A percentile compares a stretch with the other conserved stretches of the same genome.
Conservation (phyloP, 2,888 invertebrate genomes). For the Catocala fraxini region DNA sequence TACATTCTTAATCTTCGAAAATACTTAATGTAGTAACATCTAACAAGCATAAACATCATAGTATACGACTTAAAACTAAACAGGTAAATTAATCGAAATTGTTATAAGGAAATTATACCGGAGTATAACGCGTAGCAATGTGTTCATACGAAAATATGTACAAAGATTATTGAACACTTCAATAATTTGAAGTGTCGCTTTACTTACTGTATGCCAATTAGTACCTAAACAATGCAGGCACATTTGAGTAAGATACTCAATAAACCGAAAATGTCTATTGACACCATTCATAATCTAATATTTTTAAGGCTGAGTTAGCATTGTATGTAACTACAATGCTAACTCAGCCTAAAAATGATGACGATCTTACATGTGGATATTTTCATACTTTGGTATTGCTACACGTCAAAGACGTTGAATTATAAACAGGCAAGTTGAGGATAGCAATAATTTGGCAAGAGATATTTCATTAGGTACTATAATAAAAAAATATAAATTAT, state of each 20-base stretch:
- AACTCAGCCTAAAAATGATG: too few relatives aligned
- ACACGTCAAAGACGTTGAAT: background rate
- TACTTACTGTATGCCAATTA: too few relatives aligned
- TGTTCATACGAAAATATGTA: background rate
- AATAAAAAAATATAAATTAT: slow-evolving; percentile 30
- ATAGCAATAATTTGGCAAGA: slow-evolving; percentile 49
- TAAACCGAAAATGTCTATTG: too few relatives aligned
- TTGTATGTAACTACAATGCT: too few relatives aligned
- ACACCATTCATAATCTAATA: too few relatives aligned
- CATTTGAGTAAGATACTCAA: too few relatives aligned
- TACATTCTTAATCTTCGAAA: slow-evolving; percentile 22
- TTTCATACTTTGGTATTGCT: background rate
- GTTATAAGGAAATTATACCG: slow-evolving; percentile 11
- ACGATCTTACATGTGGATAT: background rate
- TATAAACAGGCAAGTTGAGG: slow-evolving; percentile 38
- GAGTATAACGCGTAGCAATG: background rate
- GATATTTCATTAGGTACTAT: slow-evolving; percentile 34
- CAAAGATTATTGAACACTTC: background rate
- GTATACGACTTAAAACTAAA: slow-evolving; percentile 31
- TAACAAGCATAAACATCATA: slow-evolving; percentile 42
- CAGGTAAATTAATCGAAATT: slow-evolving; percentile 45
- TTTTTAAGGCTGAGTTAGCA: too few relatives aligned
- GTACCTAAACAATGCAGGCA: too few relatives aligned
- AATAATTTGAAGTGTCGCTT: too few relatives aligned
- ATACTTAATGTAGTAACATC: slow-evolving; percentile 38